phyloP scores from a whole-genome alignment of 2,797 vertebrate genomes.

The Pempheris klunzingeri region DNA sequence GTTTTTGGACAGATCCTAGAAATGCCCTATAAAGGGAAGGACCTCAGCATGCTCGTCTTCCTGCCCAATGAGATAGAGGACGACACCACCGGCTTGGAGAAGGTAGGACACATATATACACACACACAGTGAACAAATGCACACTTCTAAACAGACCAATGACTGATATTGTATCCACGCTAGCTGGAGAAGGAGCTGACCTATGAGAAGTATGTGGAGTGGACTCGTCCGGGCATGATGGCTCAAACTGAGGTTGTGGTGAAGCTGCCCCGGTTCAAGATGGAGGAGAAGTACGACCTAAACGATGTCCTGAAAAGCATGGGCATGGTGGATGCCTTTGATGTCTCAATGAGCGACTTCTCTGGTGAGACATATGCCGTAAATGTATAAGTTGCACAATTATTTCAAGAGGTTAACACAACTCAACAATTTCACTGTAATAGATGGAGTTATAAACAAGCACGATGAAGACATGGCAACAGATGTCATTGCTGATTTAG shows the following conservation, averaged over 20 bases:
- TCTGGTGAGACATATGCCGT: conserved; percentile 63
- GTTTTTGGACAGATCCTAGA: conserved; percentile 81
- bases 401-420: not conserved
- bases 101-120: conserved; percentile 70
- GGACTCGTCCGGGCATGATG: conserved; percentile 86
- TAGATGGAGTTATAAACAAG: not conserved
- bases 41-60: conserved; percentile 91
- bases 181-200: conserved; percentile 89
- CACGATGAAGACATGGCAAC: not conserved
- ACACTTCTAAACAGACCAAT: conserved; percentile 1
- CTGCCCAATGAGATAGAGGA: conserved; percentile 87
- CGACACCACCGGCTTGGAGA: conserved; percentile 85
- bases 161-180: not conserved
- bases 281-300: conserved; percentile 87
- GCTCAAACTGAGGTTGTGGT: conserved; percentile 71
- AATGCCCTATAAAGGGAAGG: conserved; percentile 83
- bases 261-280: conserved; percentile 87
- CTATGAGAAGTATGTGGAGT: conserved; percentile 84
- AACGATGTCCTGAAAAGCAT: conserved; percentile 82
- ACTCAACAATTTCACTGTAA: not conserved
- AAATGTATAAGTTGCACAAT: not conserved
- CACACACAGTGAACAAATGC: not conserved
- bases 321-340: conserved; percentile 90
- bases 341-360: conserved; percentile 79
- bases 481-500: not conserved